Conservation (phyloP, 2,797 vertebrate species). For the Sandelia bainsii region DNA sequence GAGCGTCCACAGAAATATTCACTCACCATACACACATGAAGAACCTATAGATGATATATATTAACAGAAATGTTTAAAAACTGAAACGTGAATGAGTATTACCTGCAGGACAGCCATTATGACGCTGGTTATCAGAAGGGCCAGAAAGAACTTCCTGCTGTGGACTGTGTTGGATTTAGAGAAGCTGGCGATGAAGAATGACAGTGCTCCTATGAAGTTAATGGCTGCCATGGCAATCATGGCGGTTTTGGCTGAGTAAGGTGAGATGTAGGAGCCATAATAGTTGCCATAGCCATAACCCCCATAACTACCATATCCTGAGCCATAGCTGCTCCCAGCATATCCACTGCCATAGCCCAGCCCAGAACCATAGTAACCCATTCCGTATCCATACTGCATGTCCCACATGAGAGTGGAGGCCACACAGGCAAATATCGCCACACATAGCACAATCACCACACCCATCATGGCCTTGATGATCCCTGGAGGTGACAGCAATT, state of each 20-base stretch:
- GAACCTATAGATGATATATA: not conserved
- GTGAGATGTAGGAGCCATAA: conserved; percentile 83
- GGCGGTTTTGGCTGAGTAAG: conserved; percentile 88
- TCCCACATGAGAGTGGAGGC: conserved; percentile 94
- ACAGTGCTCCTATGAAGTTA: conserved; percentile 85
- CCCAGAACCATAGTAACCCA: conserved; percentile 63
- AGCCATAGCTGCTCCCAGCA: conserved; percentile 51
- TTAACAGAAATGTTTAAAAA: not conserved
- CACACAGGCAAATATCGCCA: conserved; percentile 91
- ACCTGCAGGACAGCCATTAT: conserved; percentile 85
- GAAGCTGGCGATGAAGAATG: conserved; percentile 84
- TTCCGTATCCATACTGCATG: conserved; percentile 82
- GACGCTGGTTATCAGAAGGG: conserved; percentile 75
- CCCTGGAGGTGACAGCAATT: conserved; percentile 89
- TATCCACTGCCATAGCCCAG: conserved; percentile 73
- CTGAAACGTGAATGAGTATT: not conserved
- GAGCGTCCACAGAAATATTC: not conserved
- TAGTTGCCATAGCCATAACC: conserved; percentile 51
- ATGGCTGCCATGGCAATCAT: conserved; percentile 92
- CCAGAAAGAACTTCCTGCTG: conserved; percentile 87
- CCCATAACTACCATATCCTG: conserved; percentile 63
- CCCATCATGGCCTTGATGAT: conserved; percentile 86
- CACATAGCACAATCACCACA: conserved; percentile 81
- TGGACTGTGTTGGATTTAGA: conserved; percentile 81
- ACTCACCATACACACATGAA: not conserved